Conservation (phyloP, 2,797 vertebrate species). For the Hyperoplus immaculatus region DNA sequence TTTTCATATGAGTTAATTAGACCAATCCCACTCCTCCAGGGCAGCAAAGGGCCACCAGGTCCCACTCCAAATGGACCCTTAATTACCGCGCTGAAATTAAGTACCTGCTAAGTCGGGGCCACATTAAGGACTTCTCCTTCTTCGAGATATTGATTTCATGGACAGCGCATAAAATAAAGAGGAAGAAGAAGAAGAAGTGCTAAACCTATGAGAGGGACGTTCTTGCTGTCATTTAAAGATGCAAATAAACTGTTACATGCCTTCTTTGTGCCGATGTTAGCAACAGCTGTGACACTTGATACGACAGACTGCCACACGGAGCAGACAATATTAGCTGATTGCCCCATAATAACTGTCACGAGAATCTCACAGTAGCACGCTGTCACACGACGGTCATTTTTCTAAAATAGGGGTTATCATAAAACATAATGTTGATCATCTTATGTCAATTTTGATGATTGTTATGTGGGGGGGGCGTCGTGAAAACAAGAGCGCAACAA, state of each 20-base stretch:
- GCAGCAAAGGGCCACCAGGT: conserved; percentile 77
- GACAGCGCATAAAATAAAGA: conserved; percentile 59
- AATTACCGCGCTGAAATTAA: conserved; percentile 86
- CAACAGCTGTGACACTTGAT: conserved; percentile 66
- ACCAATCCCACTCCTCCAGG: conserved; percentile 78
- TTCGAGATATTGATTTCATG: conserved; percentile 82
- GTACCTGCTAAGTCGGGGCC: conserved; percentile 76
- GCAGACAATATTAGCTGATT: conserved; percentile 72
- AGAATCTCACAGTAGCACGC: conserved; percentile 36
- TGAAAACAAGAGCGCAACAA: conserved; percentile 41
- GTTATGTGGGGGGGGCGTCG: conserved; percentile 17
- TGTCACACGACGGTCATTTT: conserved; percentile 53
- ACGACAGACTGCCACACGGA: conserved; percentile 77
- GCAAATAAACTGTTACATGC: conserved; percentile 59
- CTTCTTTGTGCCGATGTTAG: conserved; percentile 72
- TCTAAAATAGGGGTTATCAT: neutral
- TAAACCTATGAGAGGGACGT: conserved; percentile 51
- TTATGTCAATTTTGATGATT: conserved; percentile 12
- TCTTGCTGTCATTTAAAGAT: conserved; percentile 55
- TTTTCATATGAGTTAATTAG: conserved; percentile 83
- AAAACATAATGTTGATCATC: no score
- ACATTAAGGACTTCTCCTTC: conserved; percentile 71
- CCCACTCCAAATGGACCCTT: conserved; percentile 82
- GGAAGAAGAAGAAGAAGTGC: conserved; percentile 47
- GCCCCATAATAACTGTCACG: conserved; percentile 54